Conservation (phyloP, 23 tunicate species). For the Oikopleura dioica region DNA sequence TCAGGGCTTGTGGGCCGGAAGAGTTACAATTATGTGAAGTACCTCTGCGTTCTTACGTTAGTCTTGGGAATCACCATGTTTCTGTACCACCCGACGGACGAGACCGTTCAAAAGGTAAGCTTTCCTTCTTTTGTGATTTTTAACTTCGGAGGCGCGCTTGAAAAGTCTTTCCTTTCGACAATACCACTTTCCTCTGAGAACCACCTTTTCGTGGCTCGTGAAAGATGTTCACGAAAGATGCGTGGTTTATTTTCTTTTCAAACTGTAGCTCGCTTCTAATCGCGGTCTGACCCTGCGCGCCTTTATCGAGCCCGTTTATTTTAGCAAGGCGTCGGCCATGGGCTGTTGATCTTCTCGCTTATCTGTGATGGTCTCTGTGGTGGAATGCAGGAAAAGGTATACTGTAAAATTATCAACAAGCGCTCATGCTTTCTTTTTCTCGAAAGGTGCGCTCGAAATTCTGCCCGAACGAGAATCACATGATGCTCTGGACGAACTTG, state of each 20-base stretch:
- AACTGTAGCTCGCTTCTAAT: too few species aligned
- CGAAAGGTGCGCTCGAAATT: slow-evolving; percentile 38
- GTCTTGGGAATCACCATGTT: background rate
- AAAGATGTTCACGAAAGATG: too few species aligned
- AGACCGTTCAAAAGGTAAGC: background rate
- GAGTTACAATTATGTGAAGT: background rate
- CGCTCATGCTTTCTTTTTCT: too few species aligned
- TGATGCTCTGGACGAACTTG: slow-evolving; percentile 61
- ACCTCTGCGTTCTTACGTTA: background rate
- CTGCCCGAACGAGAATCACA: slow-evolving; percentile 49
- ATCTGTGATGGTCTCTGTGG: slow-evolving; percentile 79
- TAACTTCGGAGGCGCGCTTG: too few species aligned
- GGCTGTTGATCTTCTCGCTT: slow-evolving; percentile 25
- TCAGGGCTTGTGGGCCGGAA: background rate
- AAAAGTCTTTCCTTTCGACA: too few species aligned
- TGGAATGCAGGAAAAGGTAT: slow-evolving; percentile 80
- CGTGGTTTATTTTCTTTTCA: too few species aligned
- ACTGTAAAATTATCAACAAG: too few species aligned
- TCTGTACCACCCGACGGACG: background rate
- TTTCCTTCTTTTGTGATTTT: background rate
- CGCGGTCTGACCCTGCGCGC: too few species aligned
- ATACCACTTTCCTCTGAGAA: too few species aligned
- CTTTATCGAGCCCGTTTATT: background rate
- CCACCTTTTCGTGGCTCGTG: too few species aligned
- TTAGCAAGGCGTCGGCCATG: background rate